phyloP scores from a whole-genome alignment of 2,113 vertebrate species.

The Thunnus maccoyii region DNA sequence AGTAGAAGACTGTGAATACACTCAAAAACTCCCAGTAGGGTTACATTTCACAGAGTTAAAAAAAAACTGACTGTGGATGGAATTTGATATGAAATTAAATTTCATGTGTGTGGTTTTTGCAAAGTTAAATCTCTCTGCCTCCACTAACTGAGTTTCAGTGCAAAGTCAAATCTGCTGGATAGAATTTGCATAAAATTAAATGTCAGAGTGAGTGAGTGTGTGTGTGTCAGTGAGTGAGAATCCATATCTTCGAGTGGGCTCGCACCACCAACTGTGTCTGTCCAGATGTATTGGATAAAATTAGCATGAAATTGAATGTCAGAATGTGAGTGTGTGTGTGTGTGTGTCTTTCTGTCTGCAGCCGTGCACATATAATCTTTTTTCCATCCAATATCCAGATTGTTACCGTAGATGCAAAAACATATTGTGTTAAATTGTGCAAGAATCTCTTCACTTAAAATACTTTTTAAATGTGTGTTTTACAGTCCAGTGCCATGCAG shows the following conservation, averaged over 20 bases:
- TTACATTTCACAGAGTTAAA: not conserved
- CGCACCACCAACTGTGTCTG: not conserved
- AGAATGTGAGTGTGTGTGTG: not conserved
- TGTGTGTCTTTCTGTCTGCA: not conserved
- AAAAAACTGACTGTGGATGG: not conserved
- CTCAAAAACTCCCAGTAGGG: not conserved
- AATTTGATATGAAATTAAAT: not conserved
- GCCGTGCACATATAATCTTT: not conserved
- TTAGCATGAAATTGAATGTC: constrained; percentile 30
- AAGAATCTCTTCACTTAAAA: too few species aligned
- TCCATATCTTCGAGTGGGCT: not conserved
- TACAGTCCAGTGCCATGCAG: constrained; percentile 68
- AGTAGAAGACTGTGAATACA: not conserved
- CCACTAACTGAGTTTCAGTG: constrained; percentile 6
- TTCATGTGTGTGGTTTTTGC: not conserved
- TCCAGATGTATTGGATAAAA: not conserved
- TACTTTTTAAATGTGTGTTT: not conserved
- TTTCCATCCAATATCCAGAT: not conserved
- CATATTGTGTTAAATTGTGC: not conserved
- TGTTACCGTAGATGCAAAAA: not conserved
- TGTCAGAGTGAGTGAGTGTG: not conserved
- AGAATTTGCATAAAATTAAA: constrained; percentile 43
- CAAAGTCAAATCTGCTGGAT: constrained; percentile 1
- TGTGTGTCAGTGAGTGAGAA: not conserved
- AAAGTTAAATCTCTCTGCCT: constrained; percentile 10